A percentile compares a stretch with the other conserved stretches of the same genome.
Evolutionary conservation across 2,797 vertebrate genomes (phyloP).

Genomic region (Coregonus ussuriensis): DNA sequence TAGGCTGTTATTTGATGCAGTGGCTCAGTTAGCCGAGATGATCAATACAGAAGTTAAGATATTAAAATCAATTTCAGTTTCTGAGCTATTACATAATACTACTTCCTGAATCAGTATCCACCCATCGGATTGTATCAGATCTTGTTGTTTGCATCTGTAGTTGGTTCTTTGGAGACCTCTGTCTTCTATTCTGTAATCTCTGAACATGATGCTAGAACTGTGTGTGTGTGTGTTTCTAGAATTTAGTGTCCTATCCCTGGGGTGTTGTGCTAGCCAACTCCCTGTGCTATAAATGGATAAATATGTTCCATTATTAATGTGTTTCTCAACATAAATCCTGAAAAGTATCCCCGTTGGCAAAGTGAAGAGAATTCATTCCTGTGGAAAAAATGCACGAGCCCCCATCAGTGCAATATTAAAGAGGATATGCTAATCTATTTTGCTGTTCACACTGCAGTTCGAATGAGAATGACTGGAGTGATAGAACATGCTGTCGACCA

Average conservation of each 20-base stretch:
- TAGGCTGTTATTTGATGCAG: too few species aligned
- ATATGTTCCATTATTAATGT: conserved; percentile 3
- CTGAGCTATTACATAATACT: too few species aligned
- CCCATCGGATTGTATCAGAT: too few species aligned
- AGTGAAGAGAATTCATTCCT: neutral
- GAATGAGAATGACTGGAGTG: neutral
- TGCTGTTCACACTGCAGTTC: neutral
- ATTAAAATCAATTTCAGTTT: too few species aligned
- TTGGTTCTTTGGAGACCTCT: too few species aligned
- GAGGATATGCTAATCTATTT: neutral
- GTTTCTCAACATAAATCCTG: conserved; percentile 17
- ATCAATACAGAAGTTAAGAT: too few species aligned
- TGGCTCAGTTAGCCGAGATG: too few species aligned
- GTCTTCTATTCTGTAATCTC: too few species aligned
- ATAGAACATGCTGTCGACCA: neutral
- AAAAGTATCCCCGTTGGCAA: conserved; percentile 23
- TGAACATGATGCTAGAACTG: neutral
- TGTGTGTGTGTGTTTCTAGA: neutral
- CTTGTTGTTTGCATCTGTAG: too few species aligned
- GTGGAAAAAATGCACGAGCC: neutral
- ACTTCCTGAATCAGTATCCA: too few species aligned
- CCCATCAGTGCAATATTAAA: neutral
- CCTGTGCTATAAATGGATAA: neutral
- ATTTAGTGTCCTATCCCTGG: neutral
- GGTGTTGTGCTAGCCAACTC: neutral